Conservation (phyloP, 2,888 invertebrate species). For the Drosophila sordidapex region DNA sequence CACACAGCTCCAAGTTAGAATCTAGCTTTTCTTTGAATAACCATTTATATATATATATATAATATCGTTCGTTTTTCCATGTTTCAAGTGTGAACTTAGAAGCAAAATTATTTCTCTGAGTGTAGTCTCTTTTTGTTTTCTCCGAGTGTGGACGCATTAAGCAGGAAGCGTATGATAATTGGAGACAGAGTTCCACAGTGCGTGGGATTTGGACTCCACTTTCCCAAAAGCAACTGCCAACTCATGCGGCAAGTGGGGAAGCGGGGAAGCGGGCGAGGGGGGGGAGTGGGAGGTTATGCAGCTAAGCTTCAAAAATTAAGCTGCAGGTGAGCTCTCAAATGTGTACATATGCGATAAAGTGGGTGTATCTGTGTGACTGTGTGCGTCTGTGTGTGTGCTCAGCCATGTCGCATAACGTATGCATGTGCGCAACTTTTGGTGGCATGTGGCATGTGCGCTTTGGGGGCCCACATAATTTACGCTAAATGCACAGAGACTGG, state of each 20-base stretch:
- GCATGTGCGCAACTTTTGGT: constrained; percentile 44
- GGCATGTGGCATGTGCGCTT: constrained; percentile 49
- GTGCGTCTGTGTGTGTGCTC: constrained; percentile 37
- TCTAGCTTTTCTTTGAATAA: neutral
- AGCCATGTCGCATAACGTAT: constrained; percentile 55
- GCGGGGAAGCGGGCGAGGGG: neutral
- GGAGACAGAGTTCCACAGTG: constrained; percentile 49
- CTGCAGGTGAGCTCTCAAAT: constrained; percentile 49
- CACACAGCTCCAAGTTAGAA: neutral
- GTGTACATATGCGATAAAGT: neutral
- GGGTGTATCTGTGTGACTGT: constrained; percentile 8
- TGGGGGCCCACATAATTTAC: constrained; percentile 64
- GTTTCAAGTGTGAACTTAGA: neutral
- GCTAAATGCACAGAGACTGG: constrained; percentile 70
- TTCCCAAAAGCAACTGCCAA: constrained; percentile 62
- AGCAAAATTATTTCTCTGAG: neutral
- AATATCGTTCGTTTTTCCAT: neutral
- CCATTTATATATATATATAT: neutral
- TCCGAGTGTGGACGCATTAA: constrained; percentile 39
- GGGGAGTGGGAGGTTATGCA: constrained; percentile 69
- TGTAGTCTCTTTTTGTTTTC: neutral
- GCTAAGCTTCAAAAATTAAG: constrained; percentile 45
- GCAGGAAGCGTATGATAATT: constrained; percentile 67
- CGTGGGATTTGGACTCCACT: constrained; percentile 68
- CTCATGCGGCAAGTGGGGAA: constrained; percentile 58